Evolutionary conservation across 2,113 vertebrate genomes (phyloP).

Genomic region (Gadus chalcogrammus): DNA sequence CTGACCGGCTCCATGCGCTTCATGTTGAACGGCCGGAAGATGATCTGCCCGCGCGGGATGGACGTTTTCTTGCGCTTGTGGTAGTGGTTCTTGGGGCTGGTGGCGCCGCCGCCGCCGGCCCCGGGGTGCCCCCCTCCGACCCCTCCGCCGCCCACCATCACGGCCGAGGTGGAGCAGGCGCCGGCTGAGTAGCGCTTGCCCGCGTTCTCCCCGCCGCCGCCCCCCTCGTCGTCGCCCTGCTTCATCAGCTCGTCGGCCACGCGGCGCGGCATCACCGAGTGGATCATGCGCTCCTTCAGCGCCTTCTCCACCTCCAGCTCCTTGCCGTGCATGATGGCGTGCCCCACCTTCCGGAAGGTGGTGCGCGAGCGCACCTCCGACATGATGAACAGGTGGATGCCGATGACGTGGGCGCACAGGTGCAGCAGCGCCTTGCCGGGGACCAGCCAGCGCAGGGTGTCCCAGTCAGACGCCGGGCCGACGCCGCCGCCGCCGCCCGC

Average conservation of each 20-base stretch:
- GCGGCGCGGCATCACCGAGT: conserved; percentile 94
- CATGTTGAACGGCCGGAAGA: conserved; percentile 98
- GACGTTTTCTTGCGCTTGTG: conserved; percentile 93
- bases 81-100: conserved; percentile 81
- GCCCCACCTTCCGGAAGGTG: conserved; percentile 97
- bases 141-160: conserved; percentile 51
- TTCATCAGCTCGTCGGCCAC: conserved; percentile 96
- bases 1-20: conserved; percentile 96
- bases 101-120: conserved; percentile 19
- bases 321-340: conserved; percentile 98
- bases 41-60: conserved; percentile 88
- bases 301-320: conserved; percentile 98
- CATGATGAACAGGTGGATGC: conserved; percentile 95
- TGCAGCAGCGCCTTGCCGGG: conserved; percentile 88
- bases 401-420: conserved; percentile 89
- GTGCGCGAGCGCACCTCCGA: conserved; percentile 94
- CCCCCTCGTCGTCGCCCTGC: conserved; percentile 93
- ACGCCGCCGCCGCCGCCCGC: conserved; percentile 17
- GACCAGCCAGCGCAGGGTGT: conserved; percentile 78
- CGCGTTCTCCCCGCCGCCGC: conserved; percentile 80
- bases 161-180: conserved; percentile 72
- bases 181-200: conserved; percentile 88
- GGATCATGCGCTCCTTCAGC: conserved; percentile 98
- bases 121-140: conserved; percentile 32
- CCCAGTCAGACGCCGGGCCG: conserved; percentile 22